Evolutionary conservation across 2,113 vertebrate species (phyloP).

Genomic region (Malurus alboscapulatus): DNA sequence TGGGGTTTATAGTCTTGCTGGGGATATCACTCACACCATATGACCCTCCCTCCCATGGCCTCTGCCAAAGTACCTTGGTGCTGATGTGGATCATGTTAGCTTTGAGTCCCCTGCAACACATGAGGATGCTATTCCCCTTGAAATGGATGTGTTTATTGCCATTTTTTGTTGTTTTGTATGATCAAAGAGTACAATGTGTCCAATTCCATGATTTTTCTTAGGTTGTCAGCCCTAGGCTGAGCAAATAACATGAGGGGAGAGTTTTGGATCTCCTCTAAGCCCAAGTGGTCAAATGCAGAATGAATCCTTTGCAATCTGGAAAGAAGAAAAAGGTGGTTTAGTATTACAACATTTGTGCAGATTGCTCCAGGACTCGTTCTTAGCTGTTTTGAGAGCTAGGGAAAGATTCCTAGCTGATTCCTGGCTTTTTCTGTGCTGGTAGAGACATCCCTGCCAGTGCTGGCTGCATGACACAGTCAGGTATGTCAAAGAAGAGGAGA

Average conservation of each 20-base stretch:
- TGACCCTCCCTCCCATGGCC: neutral
- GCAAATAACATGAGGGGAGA: neutral
- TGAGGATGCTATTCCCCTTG: neutral
- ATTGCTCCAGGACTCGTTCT: neutral
- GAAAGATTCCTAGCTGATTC: neutral
- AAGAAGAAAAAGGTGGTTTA: neutral
- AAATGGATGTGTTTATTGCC: neutral
- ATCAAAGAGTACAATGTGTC: neutral
- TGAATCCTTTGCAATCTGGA: neutral
- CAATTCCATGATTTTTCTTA: neutral
- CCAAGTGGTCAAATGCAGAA: neutral
- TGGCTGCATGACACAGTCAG: neutral
- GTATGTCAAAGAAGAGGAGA: neutral
- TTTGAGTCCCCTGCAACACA: neutral
- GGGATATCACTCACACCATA: rapidly evolving
- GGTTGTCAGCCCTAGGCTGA: neutral
- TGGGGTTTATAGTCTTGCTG: neutral
- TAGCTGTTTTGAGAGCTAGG: neutral
- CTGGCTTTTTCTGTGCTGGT: neutral
- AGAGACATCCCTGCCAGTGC: neutral
- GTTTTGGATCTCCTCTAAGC: neutral
- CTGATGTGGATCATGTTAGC: rapidly evolving
- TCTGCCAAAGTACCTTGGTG: neutral
- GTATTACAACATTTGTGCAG: neutral
- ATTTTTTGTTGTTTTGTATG: neutral